Conservation (phyloP, 2,888 invertebrate species). For the Silvanus unidentatus region DNA sequence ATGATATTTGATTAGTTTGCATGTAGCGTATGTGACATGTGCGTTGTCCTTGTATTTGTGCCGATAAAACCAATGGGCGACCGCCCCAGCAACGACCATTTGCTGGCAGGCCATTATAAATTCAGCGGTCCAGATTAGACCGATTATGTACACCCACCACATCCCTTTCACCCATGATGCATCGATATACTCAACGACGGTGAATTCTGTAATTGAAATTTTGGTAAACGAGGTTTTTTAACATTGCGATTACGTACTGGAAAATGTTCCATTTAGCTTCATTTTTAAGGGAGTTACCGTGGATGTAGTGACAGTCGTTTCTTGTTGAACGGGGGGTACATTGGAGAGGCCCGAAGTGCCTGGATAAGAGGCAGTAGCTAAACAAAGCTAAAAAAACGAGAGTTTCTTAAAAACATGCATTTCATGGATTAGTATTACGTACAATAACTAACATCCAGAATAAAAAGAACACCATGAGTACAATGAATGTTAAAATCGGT, state of each 20-base stretch:
- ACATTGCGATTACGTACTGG: slow-evolving; percentile 29
- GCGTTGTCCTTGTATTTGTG: slow-evolving; percentile 61
- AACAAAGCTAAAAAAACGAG: slow-evolving; percentile 51
- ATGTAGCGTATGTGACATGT: slow-evolving; percentile 65
- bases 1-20: slow-evolving; percentile 79
- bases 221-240: background rate
- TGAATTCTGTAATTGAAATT: slow-evolving; percentile 47
- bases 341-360: slow-evolving; percentile 28
- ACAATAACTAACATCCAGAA: slow-evolving; percentile 86
- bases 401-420: background rate
- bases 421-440: slow-evolving; percentile 39
- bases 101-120: slow-evolving; percentile 93
- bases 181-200: slow-evolving; percentile 67
- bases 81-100: slow-evolving; percentile 88
- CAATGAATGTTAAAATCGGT: slow-evolving; percentile 74
- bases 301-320: background rate
- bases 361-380: slow-evolving; percentile 76
- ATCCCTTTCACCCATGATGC: slow-evolving; percentile 80
- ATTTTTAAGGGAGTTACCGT: slow-evolving; percentile 4
- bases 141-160: slow-evolving; percentile 91
- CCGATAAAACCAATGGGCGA: slow-evolving; percentile 91
- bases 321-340: slow-evolving; percentile 13
- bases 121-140: slow-evolving; percentile 88
- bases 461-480: slow-evolving; percentile 70
- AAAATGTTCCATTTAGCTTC: slow-evolving; percentile 23